Conservation (phyloP, 1,140 invertebrate genomes). For the Stenopsyche tienmushanensis region DNA sequence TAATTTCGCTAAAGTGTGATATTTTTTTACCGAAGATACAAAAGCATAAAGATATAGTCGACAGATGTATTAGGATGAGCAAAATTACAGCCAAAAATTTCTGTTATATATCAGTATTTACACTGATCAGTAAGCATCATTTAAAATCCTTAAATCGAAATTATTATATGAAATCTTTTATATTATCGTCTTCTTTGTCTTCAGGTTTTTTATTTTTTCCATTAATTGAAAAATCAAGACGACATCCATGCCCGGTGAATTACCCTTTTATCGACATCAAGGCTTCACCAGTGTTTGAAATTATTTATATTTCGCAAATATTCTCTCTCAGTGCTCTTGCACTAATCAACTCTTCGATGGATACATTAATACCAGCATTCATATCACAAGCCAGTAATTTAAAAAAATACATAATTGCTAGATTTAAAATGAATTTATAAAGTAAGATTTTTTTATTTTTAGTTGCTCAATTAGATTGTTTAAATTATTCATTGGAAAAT, state of each 20-base stretch:
- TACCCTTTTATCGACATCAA: constrained; percentile 21
- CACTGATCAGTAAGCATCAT: constrained; percentile 23
- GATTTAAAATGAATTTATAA: not conserved
- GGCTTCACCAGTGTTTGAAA: constrained; percentile 23
- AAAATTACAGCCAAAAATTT: constrained; percentile 15
- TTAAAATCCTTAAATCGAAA: not conserved
- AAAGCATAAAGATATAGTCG: constrained; percentile 17
- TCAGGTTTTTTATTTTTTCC: constrained; percentile 30
- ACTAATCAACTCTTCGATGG: constrained; percentile 30
- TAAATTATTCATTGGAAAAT: constrained; percentile 20
- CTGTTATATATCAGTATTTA: constrained; percentile 28
- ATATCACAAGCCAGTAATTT: constrained; percentile 37
- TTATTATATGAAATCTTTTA: not conserved
- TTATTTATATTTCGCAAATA: constrained; percentile 24
- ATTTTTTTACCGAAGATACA: constrained; percentile 27
- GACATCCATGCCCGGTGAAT: constrained; percentile 21
- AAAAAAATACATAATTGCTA: not conserved
- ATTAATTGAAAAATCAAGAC: constrained; percentile 12
- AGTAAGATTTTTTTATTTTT: too few species aligned
- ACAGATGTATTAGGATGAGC: not conserved
- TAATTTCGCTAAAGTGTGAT: constrained; percentile 25
- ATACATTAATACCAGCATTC: constrained; percentile 30
- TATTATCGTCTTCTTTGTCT: constrained; percentile 4
- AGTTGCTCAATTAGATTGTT: constrained; percentile 36
- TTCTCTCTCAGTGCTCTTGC: constrained; percentile 18